Percentiles rank a stretch among this genome's conserved stretches.
These are phyloP conservation scores for Dasyurus viverrinus DNA, from an alignment of 2,113 vertebrate genomes.

Conservation along the genomic window DNA sequence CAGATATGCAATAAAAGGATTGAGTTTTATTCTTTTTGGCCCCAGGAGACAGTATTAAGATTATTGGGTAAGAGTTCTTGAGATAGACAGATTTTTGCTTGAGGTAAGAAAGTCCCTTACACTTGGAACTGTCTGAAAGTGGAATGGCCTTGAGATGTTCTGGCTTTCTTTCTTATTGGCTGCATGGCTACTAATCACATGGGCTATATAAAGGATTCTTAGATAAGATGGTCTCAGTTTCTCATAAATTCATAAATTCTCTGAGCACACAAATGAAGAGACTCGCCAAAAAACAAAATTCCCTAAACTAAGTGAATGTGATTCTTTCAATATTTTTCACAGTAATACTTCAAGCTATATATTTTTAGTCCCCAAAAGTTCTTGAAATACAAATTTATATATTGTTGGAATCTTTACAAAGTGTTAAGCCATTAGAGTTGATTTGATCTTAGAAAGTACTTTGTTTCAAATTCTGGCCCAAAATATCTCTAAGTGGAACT, in stretches of 20 bases:
- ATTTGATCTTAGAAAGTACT: no score
- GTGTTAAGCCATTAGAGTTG: no score
- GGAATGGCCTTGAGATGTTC: not conserved
- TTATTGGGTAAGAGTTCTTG: not conserved
- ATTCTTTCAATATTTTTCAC: not conserved
- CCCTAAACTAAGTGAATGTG: not conserved
- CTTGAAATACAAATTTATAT: not conserved
- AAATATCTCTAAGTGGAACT: no score
- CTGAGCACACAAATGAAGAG: not conserved
- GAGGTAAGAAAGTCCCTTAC: not conserved
- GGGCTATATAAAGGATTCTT: not conserved
- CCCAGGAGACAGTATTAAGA: not conserved
- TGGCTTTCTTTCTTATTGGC: not conserved
- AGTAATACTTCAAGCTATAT: not conserved
- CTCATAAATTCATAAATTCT: not conserved
- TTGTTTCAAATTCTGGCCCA: no score
- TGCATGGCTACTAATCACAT: not conserved
- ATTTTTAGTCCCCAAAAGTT: not conserved
- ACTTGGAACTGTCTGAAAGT: not conserved
- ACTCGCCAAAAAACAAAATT: not conserved
- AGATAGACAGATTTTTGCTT: not conserved
- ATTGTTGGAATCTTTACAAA: no score
- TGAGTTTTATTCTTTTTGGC: not conserved
- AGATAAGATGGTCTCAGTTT: not conserved
- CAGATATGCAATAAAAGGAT: not conserved